Base-by-base conservation (phyloP, 2,797 vertebrate genomes). In the Amblyraja radiata region DNA sequence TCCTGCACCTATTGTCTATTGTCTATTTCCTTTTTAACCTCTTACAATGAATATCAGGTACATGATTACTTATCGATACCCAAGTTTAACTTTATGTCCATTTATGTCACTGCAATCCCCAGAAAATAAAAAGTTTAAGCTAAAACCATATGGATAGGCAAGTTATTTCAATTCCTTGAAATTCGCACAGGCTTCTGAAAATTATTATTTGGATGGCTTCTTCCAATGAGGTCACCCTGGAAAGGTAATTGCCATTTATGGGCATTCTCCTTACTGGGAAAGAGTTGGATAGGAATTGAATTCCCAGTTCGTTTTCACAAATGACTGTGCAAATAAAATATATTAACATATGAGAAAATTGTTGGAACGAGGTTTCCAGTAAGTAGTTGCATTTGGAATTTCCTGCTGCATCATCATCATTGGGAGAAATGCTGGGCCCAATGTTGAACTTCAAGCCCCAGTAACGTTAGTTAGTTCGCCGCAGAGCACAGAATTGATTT, bases 281-380 rank as follows among this genome's bases (percentile, higher is more conserved):
- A 54, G 25, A 14, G n/a, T 39, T 46, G 39, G 23, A 68, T 32
- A 68, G 68, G 32, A 21, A 54, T 92, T 92, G 5, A 76, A 71
- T 91, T 74, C 36, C 32, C 25, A 92, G 71, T 92, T 73, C 36
- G 46, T 92, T 92, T 92, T 92, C 90, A 73, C 68, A 76, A 91
- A 74, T 91, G 90, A 74, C 90, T 71, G 68, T n/a, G 28, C 71
- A 74, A 91, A 54, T 71, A 46, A 46, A 91, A 76, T 54, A 54
- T 76, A 58, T 92, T 28, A 92, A 39, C 13, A 92, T 92, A 74
- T 74, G 90, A n/a, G 90, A 71, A 76, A 76, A 92, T 92, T 39
- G n/a, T 92, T 73, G 36, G 54, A 92, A 92, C 10, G 46, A 46
- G 39, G 36, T 76, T 92, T 92, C 90, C 68, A 54, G 90, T 25